Percentiles rank a stretch among this genome's conserved stretches.
Evolutionary conservation across 2,113 vertebrate species (phyloP).

Genomic region (Desmodus rotundus): DNA sequence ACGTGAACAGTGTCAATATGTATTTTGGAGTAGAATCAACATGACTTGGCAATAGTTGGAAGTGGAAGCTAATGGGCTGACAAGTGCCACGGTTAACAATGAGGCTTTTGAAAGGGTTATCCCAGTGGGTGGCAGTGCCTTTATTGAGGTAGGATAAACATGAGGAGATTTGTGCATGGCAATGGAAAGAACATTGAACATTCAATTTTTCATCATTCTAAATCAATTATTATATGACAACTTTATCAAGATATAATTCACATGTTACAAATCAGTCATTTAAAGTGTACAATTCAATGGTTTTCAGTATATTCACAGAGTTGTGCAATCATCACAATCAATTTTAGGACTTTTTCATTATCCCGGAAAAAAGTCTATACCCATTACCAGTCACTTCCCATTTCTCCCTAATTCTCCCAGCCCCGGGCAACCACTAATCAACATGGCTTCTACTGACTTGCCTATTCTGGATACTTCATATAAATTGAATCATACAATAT

Average conservation of each 20-base stretch:
- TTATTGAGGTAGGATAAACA: background rate
- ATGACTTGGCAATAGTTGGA: background rate
- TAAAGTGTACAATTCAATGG: no score
- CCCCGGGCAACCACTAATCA: no score
- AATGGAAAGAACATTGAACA: background rate
- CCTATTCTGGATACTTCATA: no score
- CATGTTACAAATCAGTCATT: no score
- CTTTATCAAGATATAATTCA: background rate
- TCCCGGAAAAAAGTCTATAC: no score
- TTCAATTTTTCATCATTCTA: background rate
- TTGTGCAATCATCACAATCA: no score
- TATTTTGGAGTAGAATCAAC: background rate
- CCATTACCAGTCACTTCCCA: no score
- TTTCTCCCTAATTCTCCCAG: no score
- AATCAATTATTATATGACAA: background rate
- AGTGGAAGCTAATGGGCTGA: background rate
- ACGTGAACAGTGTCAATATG: background rate
- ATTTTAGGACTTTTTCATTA: no score
- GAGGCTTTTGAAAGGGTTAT: background rate
- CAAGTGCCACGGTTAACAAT: background rate
- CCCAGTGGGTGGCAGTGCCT: background rate
- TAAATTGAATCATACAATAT: no score
- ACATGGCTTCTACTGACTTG: no score
- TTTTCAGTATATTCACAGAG: no score
- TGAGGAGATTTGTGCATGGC: background rate